A percentile compares a stretch with the other conserved stretches of the same genome.
Evolutionary conservation across 2,113 vertebrate species (phyloP).

Genomic region (Glaucomys volans): DNA sequence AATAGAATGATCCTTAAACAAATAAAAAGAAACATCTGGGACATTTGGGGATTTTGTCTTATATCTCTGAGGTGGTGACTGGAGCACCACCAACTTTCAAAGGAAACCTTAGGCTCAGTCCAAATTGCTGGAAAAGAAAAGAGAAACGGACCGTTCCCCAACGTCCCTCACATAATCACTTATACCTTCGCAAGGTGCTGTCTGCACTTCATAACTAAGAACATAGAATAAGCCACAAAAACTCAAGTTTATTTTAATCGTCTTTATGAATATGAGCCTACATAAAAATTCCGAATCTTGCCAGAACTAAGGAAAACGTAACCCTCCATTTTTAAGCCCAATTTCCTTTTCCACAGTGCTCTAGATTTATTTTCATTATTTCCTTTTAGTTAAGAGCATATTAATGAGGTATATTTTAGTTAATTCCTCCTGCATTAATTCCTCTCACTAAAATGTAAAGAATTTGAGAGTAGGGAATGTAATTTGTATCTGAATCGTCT

Average conservation of each 20-base stretch:
- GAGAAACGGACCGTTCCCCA: neutral
- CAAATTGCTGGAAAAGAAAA: conserved; percentile 42
- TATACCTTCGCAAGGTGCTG: neutral
- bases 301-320: neutral
- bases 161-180: neutral
- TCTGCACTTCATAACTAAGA: neutral
- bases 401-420: neutral
- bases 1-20: neutral
- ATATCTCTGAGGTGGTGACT: neutral
- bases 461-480: neutral
- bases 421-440: neutral
- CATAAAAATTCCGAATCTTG: neutral
- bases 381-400: neutral
- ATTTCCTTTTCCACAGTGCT: neutral
- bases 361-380: neutral
- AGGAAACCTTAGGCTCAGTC: neutral
- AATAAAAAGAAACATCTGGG: conserved; percentile 45
- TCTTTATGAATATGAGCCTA: neutral
- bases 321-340: neutral
- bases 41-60: neutral
- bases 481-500: neutral
- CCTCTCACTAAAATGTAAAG: neutral
- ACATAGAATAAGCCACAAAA: neutral
- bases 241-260: neutral
- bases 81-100: conserved; percentile 42